phyloP scores from a whole-genome alignment of 1,140 invertebrate species.

The Probaryconus sp. region DNA sequence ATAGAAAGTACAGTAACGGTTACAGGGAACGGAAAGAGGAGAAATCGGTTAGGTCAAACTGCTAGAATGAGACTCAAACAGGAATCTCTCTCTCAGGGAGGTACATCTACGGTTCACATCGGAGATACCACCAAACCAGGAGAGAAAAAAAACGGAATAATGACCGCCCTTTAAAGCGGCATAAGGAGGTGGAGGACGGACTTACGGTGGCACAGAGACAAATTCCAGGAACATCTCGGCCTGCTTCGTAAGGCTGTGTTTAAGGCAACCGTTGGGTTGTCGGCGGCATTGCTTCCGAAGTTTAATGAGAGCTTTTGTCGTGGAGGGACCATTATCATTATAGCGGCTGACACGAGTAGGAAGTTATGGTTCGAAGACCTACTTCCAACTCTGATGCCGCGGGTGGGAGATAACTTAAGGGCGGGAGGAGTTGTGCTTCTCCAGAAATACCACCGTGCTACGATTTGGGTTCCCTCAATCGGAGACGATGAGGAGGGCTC shows the following conservation, averaged over 20 bases:
- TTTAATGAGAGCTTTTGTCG: neutral
- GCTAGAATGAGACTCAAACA: too few species aligned
- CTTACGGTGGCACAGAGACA: neutral
- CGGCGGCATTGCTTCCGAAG: neutral
- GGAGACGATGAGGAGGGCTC: neutral
- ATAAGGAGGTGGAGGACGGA: neutral
- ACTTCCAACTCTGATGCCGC: neutral
- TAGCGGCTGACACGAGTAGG: neutral
- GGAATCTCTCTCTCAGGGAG: too few species aligned
- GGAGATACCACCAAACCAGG: too few species aligned
- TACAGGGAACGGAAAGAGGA: too few species aligned
- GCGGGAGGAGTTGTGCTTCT: conserved; percentile 10
- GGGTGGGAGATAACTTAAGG: neutral
- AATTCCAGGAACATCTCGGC: neutral
- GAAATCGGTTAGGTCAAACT: too few species aligned
- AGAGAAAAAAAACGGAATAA: too few species aligned
- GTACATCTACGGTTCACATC: too few species aligned
- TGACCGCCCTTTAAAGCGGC: too few species aligned
- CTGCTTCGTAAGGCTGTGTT: neutral
- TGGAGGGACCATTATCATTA: conserved; percentile 1
- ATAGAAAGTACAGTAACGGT: too few species aligned
- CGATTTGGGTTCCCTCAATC: neutral
- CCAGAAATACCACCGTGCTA: neutral
- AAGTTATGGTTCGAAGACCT: conserved; percentile 3
- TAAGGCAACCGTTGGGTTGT: neutral